Evolutionary conservation across 35 echinoderm and acorn worm genomes (phyloP).

Genomic region (Ptychodera flava): DNA sequence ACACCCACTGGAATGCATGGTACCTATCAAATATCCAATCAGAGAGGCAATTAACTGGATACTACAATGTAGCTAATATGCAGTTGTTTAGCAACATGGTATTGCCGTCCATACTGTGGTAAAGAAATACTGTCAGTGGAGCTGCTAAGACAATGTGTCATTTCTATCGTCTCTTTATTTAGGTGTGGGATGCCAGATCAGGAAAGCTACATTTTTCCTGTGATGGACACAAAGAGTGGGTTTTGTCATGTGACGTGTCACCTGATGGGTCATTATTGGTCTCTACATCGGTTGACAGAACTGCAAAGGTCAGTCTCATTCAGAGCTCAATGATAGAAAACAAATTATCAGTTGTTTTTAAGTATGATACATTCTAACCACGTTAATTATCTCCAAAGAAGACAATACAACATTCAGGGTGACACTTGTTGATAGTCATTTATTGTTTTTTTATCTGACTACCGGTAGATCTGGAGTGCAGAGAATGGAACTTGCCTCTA

Average conservation of each 20-base stretch:
- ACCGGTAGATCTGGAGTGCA: slow-evolving; percentile 48
- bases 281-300: slow-evolving; percentile 61
- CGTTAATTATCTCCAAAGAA: too few relatives aligned
- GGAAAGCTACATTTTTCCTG: slow-evolving; percentile 15
- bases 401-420: background rate
- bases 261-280: slow-evolving; percentile 46
- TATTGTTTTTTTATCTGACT: slow-evolving; percentile 7
- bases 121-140: too few relatives aligned
- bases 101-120: too few relatives aligned
- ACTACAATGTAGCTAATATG: too few relatives aligned
- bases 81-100: too few relatives aligned
- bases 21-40: too few relatives aligned
- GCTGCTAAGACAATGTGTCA: too few relatives aligned
- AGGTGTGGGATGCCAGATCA: slow-evolving; percentile 44
- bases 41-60: too few relatives aligned
- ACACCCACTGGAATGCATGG: too few relatives aligned
- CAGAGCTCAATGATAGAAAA: too few relatives aligned
- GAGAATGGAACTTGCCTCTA: slow-evolving; percentile 16
- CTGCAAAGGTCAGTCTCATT: slow-evolving; percentile 34
- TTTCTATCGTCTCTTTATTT: background rate
- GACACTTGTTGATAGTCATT: background rate
- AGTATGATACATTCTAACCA: too few relatives aligned
- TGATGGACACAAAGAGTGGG: slow-evolving; percentile 48
- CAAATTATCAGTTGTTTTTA: too few relatives aligned
- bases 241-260: slow-evolving; percentile 75